phyloP scores from a whole-genome alignment of 2,113 vertebrate genomes.

The Hystrix cristata region DNA sequence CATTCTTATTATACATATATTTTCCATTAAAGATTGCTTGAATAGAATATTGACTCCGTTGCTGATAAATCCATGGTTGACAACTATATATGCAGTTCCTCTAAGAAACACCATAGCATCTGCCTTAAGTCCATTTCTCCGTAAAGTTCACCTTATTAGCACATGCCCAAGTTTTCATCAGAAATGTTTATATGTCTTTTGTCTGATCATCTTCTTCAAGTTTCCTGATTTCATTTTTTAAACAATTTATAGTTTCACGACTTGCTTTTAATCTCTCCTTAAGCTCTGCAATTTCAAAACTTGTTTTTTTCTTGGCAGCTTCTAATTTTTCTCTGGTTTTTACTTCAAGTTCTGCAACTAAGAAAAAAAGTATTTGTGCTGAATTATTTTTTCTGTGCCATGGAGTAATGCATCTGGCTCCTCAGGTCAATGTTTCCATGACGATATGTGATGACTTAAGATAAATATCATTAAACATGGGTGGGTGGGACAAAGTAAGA shows the following conservation, averaged over 20 bases:
- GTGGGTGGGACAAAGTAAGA: neutral
- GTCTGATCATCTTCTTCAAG: constrained; percentile 98
- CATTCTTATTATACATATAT: neutral
- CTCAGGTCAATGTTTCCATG: neutral
- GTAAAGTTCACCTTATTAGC: neutral
- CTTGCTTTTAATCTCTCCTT: constrained; percentile 99
- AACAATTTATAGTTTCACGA: constrained; percentile 98
- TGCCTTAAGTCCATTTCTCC: neutral
- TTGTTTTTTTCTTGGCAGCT: constrained; percentile 97
- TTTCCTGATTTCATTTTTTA: constrained; percentile 97
- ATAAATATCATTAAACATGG: neutral
- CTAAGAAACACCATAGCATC: constrained; percentile 44
- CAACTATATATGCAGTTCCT: neutral
- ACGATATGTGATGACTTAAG: constrained; percentile 43
- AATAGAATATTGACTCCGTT: constrained; percentile 20
- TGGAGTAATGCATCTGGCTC: neutral
- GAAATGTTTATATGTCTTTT: constrained; percentile 93
- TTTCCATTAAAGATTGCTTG: neutral
- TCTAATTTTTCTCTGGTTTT: constrained; percentile 98
- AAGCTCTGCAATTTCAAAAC: constrained; percentile 97
- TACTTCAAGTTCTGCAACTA: constrained; percentile 96
- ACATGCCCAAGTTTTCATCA: constrained; percentile 49
- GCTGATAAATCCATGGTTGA: constrained; percentile 38
- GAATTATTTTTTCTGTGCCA: constrained; percentile 35
- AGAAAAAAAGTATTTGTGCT: constrained; percentile 57